These are phyloP conservation scores for Silurus meridionalis DNA, from an alignment of 2,113 vertebrate genomes.

Conservation along the genomic window DNA sequence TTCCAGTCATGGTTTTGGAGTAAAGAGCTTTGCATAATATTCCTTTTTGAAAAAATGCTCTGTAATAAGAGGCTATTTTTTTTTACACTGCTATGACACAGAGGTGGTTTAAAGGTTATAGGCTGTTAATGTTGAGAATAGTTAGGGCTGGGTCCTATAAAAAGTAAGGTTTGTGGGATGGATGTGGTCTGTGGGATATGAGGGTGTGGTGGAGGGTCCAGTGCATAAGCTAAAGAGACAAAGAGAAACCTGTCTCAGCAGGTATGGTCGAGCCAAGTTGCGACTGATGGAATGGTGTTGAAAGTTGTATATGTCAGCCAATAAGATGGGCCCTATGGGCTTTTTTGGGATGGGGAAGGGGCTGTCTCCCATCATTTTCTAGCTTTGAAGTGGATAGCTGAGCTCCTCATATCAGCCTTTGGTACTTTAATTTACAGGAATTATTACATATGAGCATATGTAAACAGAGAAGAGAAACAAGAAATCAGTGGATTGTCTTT, in stretches of 20 bases:
- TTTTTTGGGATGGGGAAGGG: conserved; percentile 51
- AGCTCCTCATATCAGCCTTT: conserved; percentile 49
- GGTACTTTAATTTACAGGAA: conserved; percentile 59
- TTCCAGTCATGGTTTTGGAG: not conserved
- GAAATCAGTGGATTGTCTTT: conserved; percentile 10
- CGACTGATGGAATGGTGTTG: conserved; percentile 76
- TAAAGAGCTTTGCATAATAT: conserved; percentile 20
- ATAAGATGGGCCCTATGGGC: conserved; percentile 70
- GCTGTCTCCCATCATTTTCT: conserved; percentile 45
- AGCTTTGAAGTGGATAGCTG: conserved; percentile 42
- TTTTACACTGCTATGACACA: not conserved
- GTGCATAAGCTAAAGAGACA: conserved; percentile 56
- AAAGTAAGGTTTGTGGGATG: conserved; percentile 60
- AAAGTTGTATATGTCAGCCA: conserved; percentile 71
- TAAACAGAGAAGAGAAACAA: not conserved
- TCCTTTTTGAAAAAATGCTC: not conserved
- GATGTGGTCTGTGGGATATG: conserved; percentile 51
- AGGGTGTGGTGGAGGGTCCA: conserved; percentile 33
- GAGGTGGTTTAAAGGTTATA: conserved; percentile 19
- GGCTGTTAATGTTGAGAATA: not conserved
- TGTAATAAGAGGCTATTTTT: not conserved
- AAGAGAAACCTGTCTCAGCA: conserved; percentile 67
- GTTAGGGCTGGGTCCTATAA: conserved; percentile 51
- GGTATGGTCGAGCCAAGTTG: conserved; percentile 59
- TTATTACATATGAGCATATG: conserved; percentile 50